phyloP scores from a whole-genome alignment of 2,888 invertebrate species.

The Onthophagus sagittarius region DNA sequence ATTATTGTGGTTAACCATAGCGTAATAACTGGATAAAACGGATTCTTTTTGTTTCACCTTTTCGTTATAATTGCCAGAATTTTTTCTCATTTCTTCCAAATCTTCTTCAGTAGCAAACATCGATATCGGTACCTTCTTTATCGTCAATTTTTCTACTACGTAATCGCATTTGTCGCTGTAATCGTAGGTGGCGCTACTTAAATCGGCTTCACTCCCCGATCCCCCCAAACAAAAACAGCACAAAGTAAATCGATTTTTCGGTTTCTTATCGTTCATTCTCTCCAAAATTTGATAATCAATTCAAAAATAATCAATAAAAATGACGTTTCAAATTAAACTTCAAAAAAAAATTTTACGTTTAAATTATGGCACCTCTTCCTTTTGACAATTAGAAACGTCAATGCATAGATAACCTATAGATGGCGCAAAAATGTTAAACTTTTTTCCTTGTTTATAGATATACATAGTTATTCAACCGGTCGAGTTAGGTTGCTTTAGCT shows the following conservation, averaged over 20 bases:
- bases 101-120: constrained; percentile 30
- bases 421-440: no score
- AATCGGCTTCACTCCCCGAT: constrained; percentile 21
- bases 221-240: constrained; percentile 24
- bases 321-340: no score
- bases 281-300: no score
- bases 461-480: no score
- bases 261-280: not conserved
- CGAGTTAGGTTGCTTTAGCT: no score
- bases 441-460: no score
- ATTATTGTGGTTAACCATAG: not conserved
- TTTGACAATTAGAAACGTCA: no score
- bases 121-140: constrained; percentile 31
- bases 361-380: no score
- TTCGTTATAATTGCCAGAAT: not conserved
- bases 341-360: no score
- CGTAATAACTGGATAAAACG: not conserved
- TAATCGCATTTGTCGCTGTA: constrained; percentile 31
- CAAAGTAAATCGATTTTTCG: constrained; percentile 22
- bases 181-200: constrained; percentile 10
- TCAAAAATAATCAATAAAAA: no score
- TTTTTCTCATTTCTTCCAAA: constrained; percentile 18
- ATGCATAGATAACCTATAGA: no score
- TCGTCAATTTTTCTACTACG: constrained; percentile 33
- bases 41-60: not conserved